These are phyloP conservation scores for Aphelenchoides besseyi DNA, from an alignment of 1,140 invertebrate genomes.

Conservation along the genomic window DNA sequence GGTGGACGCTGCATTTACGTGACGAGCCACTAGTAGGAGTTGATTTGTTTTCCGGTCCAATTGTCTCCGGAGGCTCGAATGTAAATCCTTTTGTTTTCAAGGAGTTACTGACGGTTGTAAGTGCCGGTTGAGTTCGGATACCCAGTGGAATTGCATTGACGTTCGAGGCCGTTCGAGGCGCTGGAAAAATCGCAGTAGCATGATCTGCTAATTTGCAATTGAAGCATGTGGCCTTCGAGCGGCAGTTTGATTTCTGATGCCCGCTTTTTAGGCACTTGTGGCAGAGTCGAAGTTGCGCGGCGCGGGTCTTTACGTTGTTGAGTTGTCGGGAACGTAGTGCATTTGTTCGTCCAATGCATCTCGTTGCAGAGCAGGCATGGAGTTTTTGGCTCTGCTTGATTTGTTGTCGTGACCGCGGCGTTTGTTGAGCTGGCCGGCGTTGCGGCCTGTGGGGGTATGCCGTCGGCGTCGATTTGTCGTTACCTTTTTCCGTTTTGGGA, in stretches of 20 bases:
- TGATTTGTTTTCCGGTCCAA: not conserved
- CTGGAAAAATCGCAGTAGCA: not conserved
- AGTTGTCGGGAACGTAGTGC: no score
- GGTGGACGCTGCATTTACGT: not conserved
- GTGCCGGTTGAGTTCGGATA: no score
- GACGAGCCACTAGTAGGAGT: not conserved
- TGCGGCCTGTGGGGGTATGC: no score
- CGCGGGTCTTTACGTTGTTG: no score
- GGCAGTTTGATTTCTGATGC: not conserved
- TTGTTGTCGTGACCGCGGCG: no score
- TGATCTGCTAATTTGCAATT: no score
- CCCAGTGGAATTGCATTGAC: not conserved
- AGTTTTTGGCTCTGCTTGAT: not conserved
- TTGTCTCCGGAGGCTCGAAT: not conserved
- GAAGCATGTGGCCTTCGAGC: not conserved
- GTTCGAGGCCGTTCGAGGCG: not conserved
- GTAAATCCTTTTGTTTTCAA: not conserved
- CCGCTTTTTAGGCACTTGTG: no score
- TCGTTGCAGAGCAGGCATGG: not conserved
- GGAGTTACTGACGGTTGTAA: no score
- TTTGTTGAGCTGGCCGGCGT: no score
- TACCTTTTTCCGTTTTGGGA: not conserved
- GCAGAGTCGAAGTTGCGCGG: no score
- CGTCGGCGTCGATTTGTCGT: not conserved
- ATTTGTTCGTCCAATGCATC: not conserved